phyloP scores from a whole-genome alignment of 1,140 invertebrate genomes.

The Carposina sasakii region DNA sequence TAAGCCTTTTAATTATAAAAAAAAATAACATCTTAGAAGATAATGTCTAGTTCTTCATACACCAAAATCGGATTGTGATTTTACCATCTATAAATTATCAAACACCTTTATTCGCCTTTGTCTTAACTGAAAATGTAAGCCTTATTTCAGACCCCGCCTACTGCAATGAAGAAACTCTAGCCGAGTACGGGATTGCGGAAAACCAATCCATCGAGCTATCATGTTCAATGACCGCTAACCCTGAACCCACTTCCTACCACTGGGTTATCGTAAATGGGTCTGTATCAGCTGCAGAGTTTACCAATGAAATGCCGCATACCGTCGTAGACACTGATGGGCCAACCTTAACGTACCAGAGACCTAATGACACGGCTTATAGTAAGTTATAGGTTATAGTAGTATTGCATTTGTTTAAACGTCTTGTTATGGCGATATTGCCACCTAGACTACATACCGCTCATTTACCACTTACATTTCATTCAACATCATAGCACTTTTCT shows the following conservation, averaged over 20 bases:
- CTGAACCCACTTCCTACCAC: constrained; percentile 35
- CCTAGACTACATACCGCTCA: too few species aligned
- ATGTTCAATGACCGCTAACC: constrained; percentile 49
- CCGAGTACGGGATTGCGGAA: constrained; percentile 48
- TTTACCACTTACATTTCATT: too few species aligned
- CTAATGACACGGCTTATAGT: constrained; percentile 44
- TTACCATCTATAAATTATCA: too few species aligned
- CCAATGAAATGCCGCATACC: constrained; percentile 27
- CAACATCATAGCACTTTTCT: too few species aligned
- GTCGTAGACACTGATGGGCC: constrained; percentile 37
- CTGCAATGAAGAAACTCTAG: constrained; percentile 38
- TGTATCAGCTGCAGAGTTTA: constrained; percentile 29
- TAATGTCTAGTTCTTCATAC: too few species aligned
- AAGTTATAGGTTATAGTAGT: too few species aligned
- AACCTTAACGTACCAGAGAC: constrained; percentile 37
- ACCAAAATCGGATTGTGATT: too few species aligned
- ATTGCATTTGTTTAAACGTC: constrained; percentile 8
- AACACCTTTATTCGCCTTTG: too few species aligned
- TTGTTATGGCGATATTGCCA: too few species aligned
- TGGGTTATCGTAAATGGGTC: constrained; percentile 49
- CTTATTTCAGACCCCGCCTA: constrained; percentile 45
- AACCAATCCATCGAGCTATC: constrained; percentile 49
- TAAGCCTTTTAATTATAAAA: too few species aligned
- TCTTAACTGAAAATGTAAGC: too few species aligned
- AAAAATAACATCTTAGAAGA: too few species aligned